These are phyloP conservation scores for Seladonia tumulorum DNA, from an alignment of 2,888 invertebrate species.

Conservation along the genomic window DNA sequence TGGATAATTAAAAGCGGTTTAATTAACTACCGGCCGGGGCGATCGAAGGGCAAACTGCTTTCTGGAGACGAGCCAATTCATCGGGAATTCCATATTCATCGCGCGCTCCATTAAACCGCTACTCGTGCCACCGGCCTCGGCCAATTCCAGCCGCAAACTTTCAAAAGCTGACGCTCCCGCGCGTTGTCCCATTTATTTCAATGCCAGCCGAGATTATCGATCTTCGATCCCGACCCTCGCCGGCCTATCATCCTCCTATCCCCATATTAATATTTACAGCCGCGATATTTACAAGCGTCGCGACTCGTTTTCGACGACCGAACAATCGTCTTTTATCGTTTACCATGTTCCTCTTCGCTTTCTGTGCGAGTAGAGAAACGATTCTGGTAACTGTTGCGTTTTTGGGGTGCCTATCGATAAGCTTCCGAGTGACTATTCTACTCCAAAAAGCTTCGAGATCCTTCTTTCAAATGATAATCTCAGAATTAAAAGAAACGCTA, in stretches of 20 bases:
- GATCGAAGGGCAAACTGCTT: conserved; percentile 59
- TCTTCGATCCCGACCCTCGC: conserved; percentile 39
- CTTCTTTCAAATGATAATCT: no score
- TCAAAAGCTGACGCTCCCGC: conserved; percentile 49
- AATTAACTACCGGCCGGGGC: conserved; percentile 49
- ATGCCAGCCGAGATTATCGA: conserved; percentile 54
- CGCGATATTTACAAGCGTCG: conserved; percentile 20
- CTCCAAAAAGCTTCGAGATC: no score
- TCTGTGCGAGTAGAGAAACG: not conserved
- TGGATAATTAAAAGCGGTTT: conserved; percentile 59
- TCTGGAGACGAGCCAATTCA: conserved; percentile 66
- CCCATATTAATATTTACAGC: conserved; percentile 45
- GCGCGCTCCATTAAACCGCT: conserved; percentile 63
- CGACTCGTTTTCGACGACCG: not conserved
- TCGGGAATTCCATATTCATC: conserved; percentile 65
- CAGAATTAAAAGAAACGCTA: no score
- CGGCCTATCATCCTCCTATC: not conserved
- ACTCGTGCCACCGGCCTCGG: conserved; percentile 38
- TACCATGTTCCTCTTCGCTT: not conserved
- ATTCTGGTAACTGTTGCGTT: no score
- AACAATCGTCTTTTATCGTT: not conserved
- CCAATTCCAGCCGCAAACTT: conserved; percentile 64
- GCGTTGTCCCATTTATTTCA: conserved; percentile 55
- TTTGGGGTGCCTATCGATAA: no score
- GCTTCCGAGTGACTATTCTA: no score